Conservation (phyloP, 2,888 invertebrate genomes). For the Aspidapion aeneum region DNA sequence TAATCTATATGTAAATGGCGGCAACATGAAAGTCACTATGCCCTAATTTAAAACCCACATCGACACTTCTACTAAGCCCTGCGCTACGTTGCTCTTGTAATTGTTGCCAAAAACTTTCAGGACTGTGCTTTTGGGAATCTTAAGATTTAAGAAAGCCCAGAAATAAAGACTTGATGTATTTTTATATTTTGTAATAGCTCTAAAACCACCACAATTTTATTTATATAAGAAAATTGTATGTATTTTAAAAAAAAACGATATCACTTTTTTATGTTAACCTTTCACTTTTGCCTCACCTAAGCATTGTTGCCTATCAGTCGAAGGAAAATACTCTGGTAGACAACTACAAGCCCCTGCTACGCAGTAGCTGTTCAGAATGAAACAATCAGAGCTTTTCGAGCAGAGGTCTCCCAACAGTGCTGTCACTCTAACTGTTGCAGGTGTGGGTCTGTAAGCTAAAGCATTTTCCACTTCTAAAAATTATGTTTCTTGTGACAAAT, state of each 20-base stretch:
- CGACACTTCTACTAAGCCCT: too few species aligned
- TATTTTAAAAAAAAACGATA: not conserved
- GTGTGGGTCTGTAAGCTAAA: conserved; percentile 58
- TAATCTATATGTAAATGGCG: not conserved
- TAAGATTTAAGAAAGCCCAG: too few species aligned
- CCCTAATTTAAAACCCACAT: too few species aligned
- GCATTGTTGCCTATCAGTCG: conserved; percentile 63
- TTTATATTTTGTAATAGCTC: too few species aligned
- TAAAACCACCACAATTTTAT: too few species aligned
- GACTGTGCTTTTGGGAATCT: too few species aligned
- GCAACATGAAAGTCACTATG: not conserved
- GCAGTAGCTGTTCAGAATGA: conserved; percentile 70
- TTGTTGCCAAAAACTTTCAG: too few species aligned
- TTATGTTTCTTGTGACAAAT: conserved; percentile 15
- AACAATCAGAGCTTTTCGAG: conserved; percentile 62
- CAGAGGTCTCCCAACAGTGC: conserved; percentile 79
- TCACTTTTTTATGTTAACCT: not conserved
- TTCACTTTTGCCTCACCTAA: conserved; percentile 46
- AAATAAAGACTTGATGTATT: too few species aligned
- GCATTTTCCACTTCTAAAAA: conserved; percentile 44
- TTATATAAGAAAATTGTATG: too few species aligned
- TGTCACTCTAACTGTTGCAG: conserved; percentile 59
- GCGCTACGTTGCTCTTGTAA: too few species aligned
- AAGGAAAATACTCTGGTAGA: conserved; percentile 61
- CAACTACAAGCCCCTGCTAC: conserved; percentile 73